Evolutionary conservation across 2,113 vertebrate species (phyloP).

Genomic region (Mastomys coucha): DNA sequence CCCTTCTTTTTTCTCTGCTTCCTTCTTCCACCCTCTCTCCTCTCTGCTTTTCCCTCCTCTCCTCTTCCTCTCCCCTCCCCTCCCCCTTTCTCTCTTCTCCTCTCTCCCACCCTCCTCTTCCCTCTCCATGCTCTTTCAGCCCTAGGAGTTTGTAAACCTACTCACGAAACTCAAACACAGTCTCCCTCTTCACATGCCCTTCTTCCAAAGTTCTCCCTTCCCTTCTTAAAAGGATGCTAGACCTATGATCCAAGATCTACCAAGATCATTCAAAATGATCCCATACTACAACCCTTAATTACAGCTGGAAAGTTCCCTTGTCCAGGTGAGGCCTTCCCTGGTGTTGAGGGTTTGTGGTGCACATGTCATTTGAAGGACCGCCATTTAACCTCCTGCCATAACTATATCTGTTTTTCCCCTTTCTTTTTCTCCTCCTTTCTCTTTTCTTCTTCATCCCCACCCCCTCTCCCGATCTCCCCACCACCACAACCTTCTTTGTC

Average conservation of each 20-base stretch:
- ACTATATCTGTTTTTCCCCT: neutral
- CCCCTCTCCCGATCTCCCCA: accelerated
- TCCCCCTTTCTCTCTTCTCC: neutral
- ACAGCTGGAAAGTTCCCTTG: neutral
- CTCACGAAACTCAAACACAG: neutral
- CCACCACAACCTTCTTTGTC: neutral
- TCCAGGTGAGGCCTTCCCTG: neutral
- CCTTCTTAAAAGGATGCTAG: neutral
- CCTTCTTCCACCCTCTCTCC: too few relatives aligned
- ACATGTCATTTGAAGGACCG: neutral
- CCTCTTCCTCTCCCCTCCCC: neutral
- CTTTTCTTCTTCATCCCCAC: too few relatives aligned
- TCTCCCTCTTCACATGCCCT: neutral
- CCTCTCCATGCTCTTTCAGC: neutral
- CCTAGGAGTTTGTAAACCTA: too few relatives aligned
- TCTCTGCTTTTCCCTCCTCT: neutral
- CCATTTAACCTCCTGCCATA: neutral
- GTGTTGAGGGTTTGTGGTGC: neutral
- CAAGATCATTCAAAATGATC: neutral
- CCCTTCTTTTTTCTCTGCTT: too few relatives aligned
- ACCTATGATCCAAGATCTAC: neutral
- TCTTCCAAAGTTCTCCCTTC: neutral
- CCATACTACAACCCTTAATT: neutral
- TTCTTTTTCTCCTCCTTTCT: neutral
- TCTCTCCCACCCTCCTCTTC: neutral